A percentile compares a stretch with the other conserved stretches of the same genome.
Conservation (phyloP, 2,113 vertebrate genomes). For the Rhinichthys klamathensis region DNA sequence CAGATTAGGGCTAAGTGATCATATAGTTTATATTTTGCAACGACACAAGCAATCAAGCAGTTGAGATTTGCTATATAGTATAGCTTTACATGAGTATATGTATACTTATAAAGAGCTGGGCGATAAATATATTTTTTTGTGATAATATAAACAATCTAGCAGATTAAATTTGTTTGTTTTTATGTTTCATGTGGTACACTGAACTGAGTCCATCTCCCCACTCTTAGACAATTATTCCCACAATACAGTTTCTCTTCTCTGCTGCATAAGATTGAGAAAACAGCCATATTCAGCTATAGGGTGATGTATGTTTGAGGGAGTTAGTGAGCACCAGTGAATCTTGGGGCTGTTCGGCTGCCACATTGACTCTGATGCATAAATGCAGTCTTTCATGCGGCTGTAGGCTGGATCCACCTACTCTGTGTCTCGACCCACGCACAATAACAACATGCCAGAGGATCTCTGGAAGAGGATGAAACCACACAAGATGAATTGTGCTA, state of each 20-base stretch:
- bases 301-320: background rate
- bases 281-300: background rate
- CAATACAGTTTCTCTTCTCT: background rate
- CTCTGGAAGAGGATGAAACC: slow-evolving; percentile 1
- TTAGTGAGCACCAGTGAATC: background rate
- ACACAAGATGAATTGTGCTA: background rate
- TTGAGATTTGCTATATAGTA: background rate
- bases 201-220: background rate
- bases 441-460: slow-evolving; percentile 4
- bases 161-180: background rate
- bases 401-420: slow-evolving; percentile 31
- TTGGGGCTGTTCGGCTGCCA: slow-evolving; percentile 26
- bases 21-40: background rate
- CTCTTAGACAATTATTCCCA: background rate
- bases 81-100: no score
- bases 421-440: slow-evolving; percentile 30
- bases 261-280: background rate
- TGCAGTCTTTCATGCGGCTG: slow-evolving; percentile 15
- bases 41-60: background rate
- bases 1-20: background rate
- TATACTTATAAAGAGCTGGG: background rate
- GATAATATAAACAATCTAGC: background rate
- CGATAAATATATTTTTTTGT: background rate
- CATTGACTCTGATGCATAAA: slow-evolving; percentile 32
- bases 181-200: background rate